phyloP scores from a whole-genome alignment of 37 sponge, comb jelly and placozoan species.

The Diacarnus erythraeanus region DNA sequence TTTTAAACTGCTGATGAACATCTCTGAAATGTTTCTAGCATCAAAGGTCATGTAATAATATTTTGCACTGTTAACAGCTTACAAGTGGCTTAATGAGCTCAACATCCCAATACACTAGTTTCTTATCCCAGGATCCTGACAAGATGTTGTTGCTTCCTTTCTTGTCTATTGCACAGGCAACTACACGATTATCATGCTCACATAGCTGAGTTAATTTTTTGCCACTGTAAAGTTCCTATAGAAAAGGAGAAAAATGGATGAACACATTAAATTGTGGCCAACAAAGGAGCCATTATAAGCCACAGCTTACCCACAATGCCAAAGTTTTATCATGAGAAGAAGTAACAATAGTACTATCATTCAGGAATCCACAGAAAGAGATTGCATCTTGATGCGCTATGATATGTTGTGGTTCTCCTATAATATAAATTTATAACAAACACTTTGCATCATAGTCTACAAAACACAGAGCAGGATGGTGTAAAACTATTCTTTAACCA shows the following conservation, averaged over 20 bases:
- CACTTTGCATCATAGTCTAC: too few relatives aligned
- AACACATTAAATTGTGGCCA: background rate
- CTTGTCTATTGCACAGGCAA: conserved; percentile 12
- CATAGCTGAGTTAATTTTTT: conserved; percentile 16
- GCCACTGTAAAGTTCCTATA: conserved; percentile 8
- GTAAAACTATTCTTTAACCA: too few relatives aligned
- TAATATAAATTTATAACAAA: too few relatives aligned
- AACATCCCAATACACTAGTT: conserved; percentile 76
- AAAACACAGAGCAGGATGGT: too few relatives aligned
- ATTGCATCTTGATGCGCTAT: conserved; percentile 23
- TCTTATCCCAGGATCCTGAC: conserved; percentile 90
- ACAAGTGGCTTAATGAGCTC: conserved; percentile 40
- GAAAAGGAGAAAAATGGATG: background rate
- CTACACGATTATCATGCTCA: conserved; percentile 48
- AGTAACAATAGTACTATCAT: conserved; percentile 38
- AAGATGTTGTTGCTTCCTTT: conserved; percentile 36
- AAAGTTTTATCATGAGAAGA: conserved; percentile 74
- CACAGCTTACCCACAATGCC: conserved; percentile 79
- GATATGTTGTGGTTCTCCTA: background rate
- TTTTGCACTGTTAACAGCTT: conserved; percentile 4
- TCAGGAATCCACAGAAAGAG: conserved; percentile 39
- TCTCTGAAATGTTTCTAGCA: too few relatives aligned
- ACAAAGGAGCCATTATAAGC: too few relatives aligned
- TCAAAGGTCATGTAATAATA: background rate
- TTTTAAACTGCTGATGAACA: too few relatives aligned